Percentiles rank a stretch among this genome's conserved stretches.
These are phyloP conservation scores for Cephus runcator DNA, from an alignment of 2,888 invertebrate species.

Conservation along the genomic window DNA sequence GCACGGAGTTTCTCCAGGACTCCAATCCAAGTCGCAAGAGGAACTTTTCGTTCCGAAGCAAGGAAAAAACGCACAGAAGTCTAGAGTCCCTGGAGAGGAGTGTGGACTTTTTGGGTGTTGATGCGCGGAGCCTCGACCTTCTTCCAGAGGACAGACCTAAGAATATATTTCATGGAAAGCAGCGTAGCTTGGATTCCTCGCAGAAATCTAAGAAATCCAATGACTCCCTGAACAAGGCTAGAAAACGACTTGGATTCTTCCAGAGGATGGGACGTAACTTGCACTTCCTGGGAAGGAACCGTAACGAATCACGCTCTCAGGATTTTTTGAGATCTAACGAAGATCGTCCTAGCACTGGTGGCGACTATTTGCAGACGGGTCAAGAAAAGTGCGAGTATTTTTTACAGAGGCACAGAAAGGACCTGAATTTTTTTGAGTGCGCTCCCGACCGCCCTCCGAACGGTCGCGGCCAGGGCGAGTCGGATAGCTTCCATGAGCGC, in stretches of 20 bases:
- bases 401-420: constrained; percentile 42
- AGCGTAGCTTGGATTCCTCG: constrained; percentile 46
- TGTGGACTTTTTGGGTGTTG: constrained; percentile 32
- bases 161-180: constrained; percentile 41
- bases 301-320: constrained; percentile 31
- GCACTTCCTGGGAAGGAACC: constrained; percentile 52
- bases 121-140: constrained; percentile 49
- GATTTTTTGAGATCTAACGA: constrained; percentile 33
- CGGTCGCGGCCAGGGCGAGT: not conserved
- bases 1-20: constrained; percentile 41
- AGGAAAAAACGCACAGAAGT: constrained; percentile 45
- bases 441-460: constrained; percentile 10
- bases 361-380: constrained; percentile 37
- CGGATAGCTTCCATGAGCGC: constrained; percentile 10
- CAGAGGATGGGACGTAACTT: constrained; percentile 52
- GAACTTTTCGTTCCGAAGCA: constrained; percentile 45
- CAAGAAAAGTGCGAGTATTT: constrained; percentile 54
- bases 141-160: constrained; percentile 38
- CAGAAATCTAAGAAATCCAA: constrained; percentile 40
- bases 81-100: constrained; percentile 51
- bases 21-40: constrained; percentile 26
- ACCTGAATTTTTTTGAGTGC: constrained; percentile 42
- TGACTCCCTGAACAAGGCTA: constrained; percentile 31
- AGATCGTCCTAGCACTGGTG: constrained; percentile 21
- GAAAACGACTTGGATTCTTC: constrained; percentile 48